Conservation (phyloP, 1,140 invertebrate species). For the Zaprionus gabonicus region DNA sequence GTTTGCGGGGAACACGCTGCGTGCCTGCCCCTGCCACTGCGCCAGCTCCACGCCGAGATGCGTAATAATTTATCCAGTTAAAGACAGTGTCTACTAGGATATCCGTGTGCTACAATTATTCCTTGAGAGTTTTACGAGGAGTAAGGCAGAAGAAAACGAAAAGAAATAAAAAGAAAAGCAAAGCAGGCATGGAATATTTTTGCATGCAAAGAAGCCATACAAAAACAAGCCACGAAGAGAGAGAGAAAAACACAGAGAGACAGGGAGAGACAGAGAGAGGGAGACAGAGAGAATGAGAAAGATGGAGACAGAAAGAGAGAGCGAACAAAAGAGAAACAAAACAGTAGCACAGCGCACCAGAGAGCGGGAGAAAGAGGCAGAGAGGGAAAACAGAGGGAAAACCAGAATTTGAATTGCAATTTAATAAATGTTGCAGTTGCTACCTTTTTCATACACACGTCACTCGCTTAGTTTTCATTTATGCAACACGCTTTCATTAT, state of each 20-base stretch:
- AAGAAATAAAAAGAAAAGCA: slow-evolving; percentile 36
- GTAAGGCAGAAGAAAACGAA: slow-evolving; percentile 29
- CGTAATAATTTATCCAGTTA: slow-evolving; percentile 47
- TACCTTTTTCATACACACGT: slow-evolving; percentile 64
- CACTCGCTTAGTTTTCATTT: slow-evolving; percentile 70
- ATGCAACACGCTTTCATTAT: slow-evolving; percentile 60
- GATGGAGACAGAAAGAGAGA: not conserved
- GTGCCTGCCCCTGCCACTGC: not conserved
- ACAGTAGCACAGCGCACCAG: slow-evolving; percentile 4
- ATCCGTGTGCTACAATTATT: slow-evolving; percentile 53
- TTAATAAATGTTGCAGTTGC: slow-evolving; percentile 66
- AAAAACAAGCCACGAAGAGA: slow-evolving; percentile 39
- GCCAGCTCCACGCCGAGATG: slow-evolving; percentile 17
- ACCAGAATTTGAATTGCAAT: slow-evolving; percentile 73
- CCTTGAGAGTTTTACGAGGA: slow-evolving; percentile 48
- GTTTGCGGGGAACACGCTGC: slow-evolving; percentile 53
- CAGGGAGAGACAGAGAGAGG: slow-evolving; percentile 4
- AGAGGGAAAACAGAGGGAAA: slow-evolving; percentile 30
- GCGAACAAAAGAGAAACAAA: slow-evolving; percentile 35
- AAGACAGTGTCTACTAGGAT: slow-evolving; percentile 39
- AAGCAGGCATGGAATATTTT: slow-evolving; percentile 11
- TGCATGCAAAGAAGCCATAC: slow-evolving; percentile 56
- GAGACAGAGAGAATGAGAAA: not conserved
- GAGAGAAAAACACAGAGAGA: not conserved
- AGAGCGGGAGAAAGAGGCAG: slow-evolving; percentile 7